Conservation (phyloP, 2,888 invertebrate genomes). For the Drosophila paramelanica region DNA sequence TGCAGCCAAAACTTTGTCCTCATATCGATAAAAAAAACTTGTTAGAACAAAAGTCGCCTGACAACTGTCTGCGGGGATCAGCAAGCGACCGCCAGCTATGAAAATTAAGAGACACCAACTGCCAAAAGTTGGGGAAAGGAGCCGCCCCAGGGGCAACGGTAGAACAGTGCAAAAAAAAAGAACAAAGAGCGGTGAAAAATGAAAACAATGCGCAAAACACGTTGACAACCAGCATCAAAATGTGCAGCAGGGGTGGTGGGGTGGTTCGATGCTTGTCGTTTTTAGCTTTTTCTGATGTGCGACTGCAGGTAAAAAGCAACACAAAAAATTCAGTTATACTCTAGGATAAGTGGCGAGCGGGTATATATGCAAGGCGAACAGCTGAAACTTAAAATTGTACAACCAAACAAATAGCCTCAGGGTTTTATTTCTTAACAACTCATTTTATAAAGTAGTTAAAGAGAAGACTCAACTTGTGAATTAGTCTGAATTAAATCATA, state of each 20-base stretch:
- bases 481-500: no score
- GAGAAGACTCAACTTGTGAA: no score
- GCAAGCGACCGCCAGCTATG: slow-evolving; percentile 53
- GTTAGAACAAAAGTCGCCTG: slow-evolving; percentile 39
- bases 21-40: slow-evolving; percentile 32
- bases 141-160: slow-evolving; percentile 21
- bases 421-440: no score
- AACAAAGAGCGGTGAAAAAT: slow-evolving; percentile 7
- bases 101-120: slow-evolving; percentile 68
- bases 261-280: not conserved
- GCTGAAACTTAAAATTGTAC: no score
- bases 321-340: slow-evolving; percentile 35
- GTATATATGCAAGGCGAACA: not conserved
- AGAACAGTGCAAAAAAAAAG: slow-evolving; percentile 4
- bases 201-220: slow-evolving; percentile 41
- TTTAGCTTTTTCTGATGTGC: not conserved
- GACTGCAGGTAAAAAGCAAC: slow-evolving; percentile 8
- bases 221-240: slow-evolving; percentile 77
- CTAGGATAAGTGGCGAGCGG: not conserved
- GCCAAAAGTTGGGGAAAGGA: slow-evolving; percentile 38
- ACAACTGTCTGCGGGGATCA: slow-evolving; percentile 50
- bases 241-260: slow-evolving; percentile 14
- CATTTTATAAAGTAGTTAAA: no score
- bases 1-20: slow-evolving; percentile 14
- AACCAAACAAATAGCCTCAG: no score